phyloP scores from a whole-genome alignment of 2,113 vertebrate genomes.

The Zapornia atra region DNA sequence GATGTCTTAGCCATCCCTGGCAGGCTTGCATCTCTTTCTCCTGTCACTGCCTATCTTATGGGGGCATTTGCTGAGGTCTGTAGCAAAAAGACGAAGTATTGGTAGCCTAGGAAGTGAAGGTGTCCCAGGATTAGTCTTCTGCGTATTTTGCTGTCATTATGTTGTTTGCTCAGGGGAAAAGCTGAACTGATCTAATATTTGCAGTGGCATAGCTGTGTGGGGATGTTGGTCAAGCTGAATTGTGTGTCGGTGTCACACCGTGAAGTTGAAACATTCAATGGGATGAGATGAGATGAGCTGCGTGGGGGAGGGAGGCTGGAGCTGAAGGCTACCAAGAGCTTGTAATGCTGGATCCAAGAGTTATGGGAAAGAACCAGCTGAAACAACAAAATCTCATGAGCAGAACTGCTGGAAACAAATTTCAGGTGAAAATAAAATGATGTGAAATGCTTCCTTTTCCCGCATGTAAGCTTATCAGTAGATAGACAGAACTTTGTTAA shows the following conservation, averaged over 20 bases:
- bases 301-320: neutral
- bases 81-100: neutral
- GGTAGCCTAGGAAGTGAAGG: constrained; percentile 2
- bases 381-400: neutral
- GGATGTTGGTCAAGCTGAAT: neutral
- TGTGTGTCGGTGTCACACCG: neutral
- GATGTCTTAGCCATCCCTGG: neutral
- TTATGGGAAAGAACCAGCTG: neutral
- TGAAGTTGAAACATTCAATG: neutral
- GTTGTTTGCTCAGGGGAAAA: neutral
- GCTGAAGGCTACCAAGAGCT: neutral
- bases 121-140: neutral
- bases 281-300: too few relatives aligned
- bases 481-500: neutral
- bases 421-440: neutral
- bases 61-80: neutral
- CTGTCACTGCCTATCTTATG: neutral
- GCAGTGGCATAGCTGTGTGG: neutral
- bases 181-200: neutral
- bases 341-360: neutral
- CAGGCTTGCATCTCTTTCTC: neutral
- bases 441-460: neutral
- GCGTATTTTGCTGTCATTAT: neutral
- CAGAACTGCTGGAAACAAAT: neutral
- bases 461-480: neutral